These are phyloP conservation scores for Ictalurus furcatus DNA, from an alignment of 2,113 vertebrate species.

Conservation along the genomic window DNA sequence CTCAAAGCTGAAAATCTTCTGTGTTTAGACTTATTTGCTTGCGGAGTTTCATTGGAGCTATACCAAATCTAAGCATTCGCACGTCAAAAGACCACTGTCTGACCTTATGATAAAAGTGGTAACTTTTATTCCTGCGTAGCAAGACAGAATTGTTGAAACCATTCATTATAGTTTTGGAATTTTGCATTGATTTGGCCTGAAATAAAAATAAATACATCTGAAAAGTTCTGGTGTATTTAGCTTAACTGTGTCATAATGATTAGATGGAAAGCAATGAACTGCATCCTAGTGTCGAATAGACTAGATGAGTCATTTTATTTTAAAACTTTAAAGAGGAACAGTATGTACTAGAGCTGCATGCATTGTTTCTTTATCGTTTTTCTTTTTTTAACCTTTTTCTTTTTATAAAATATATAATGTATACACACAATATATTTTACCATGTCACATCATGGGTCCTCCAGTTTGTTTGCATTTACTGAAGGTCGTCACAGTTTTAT, in stretches of 20 bases:
- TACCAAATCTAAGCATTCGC: not conserved
- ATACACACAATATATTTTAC: no score
- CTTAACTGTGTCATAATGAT: not conserved
- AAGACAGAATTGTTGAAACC: not conserved
- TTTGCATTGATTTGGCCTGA: not conserved
- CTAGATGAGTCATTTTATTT: not conserved
- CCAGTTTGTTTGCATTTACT: not conserved
- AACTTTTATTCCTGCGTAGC: not conserved
- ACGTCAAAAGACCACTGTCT: not conserved
- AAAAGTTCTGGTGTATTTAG: not conserved
- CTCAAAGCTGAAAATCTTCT: constrained; percentile 52
- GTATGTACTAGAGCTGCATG: not conserved
- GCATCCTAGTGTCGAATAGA: not conserved
- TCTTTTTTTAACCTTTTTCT: not conserved
- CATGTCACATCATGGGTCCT: not conserved
- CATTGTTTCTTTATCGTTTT: not conserved
- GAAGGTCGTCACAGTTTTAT: no score
- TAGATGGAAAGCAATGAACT: not conserved
- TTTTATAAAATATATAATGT: not conserved
- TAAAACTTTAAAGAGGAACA: no score
- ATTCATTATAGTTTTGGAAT: not conserved
- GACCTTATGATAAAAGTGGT: not conserved
- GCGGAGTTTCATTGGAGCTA: constrained; percentile 45
- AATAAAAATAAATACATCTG: not conserved
- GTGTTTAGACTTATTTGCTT: constrained; percentile 53